These are phyloP conservation scores for Pterostichus niger DNA, from an alignment of 2,888 invertebrate genomes.

Conservation along the genomic window DNA sequence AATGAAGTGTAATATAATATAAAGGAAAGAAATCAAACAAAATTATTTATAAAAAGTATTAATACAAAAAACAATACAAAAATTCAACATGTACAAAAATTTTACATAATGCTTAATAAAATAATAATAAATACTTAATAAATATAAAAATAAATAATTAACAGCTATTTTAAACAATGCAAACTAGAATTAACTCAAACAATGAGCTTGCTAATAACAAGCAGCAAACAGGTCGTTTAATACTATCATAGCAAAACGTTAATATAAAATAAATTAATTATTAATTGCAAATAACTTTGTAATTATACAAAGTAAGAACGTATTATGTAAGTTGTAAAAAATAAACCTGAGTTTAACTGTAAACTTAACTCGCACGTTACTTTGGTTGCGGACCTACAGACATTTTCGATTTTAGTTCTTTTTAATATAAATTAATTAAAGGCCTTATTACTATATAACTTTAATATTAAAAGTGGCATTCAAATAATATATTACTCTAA, in stretches of 20 bases:
- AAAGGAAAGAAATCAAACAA: not conserved
- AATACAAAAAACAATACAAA: constrained; percentile 24
- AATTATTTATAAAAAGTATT: constrained; percentile 23
- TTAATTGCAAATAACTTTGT: not conserved
- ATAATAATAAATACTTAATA: constrained; percentile 31
- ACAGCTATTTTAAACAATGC: constrained; percentile 11
- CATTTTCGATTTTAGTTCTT: not conserved
- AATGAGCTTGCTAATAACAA: constrained; percentile 42
- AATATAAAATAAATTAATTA: constrained; percentile 21
- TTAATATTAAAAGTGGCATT: not conserved
- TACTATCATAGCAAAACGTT: constrained; percentile 25
- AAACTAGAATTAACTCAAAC: constrained; percentile 50
- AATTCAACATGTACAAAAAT: constrained; percentile 35
- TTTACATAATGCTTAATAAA: constrained; percentile 22
- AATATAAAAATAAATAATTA: constrained; percentile 36
- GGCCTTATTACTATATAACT: not conserved
- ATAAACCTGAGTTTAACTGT: constrained; percentile 42
- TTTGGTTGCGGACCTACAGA: constrained; percentile 45
- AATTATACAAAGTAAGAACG: constrained; percentile 13
- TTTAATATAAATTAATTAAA: not conserved
- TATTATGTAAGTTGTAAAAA: constrained; percentile 15
- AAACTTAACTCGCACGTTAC: constrained; percentile 4
- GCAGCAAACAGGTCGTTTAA: constrained; percentile 36
- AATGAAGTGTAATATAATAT: too few species aligned
- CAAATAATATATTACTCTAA: not conserved